Base-by-base conservation (phyloP, 2,888 invertebrate genomes). In the Serrognathus titanus region DNA sequence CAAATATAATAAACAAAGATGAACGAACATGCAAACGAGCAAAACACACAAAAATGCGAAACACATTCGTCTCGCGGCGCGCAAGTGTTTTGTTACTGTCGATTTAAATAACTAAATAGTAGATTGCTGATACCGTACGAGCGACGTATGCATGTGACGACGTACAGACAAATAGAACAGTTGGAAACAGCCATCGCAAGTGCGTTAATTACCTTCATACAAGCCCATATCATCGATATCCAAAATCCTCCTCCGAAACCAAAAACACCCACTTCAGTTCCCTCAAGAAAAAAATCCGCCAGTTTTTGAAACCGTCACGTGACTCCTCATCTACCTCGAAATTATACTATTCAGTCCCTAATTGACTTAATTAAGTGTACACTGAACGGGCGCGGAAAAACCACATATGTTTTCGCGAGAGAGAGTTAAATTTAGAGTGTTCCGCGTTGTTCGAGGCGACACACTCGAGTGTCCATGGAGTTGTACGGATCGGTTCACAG, bases 191-290 rank as follows among this genome's bases (percentile, higher is more conserved):
- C 6, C 24, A 31, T 1, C 24, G 24, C 24, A 31, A 31, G 6
- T 31, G 4, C 1, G 6, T 31, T 31, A 6, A 3, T 55, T 71
- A 74, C 74, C 74, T 73, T 72, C 70, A 66, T 67, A 72, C 62
- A 74, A 68, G 70, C 74, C 74, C 74, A 74, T 74, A 68, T 70
- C 71, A 70, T 61, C 53, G 48, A 49, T 35, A 43, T 38, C 47
- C 43, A 12, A 12, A 54, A 37, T 31, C 39, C 45, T 11, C 12
- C 20, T 52, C 11, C 35, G 16, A 35, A 43, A 43, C 45, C 52
- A 52, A 12, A 49, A 35, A 49, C 38, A 31, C 24, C 24, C 24
- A 31, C 24, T 31, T 6, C 24, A 31, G 24, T 31, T 31, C 24
- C 24, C 24, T 31, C 24, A 2, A 31, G 6, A 31, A 31, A 31